These are phyloP conservation scores for Hypolimnas misippus DNA, from an alignment of 2,888 invertebrate genomes.

Conservation along the genomic window DNA sequence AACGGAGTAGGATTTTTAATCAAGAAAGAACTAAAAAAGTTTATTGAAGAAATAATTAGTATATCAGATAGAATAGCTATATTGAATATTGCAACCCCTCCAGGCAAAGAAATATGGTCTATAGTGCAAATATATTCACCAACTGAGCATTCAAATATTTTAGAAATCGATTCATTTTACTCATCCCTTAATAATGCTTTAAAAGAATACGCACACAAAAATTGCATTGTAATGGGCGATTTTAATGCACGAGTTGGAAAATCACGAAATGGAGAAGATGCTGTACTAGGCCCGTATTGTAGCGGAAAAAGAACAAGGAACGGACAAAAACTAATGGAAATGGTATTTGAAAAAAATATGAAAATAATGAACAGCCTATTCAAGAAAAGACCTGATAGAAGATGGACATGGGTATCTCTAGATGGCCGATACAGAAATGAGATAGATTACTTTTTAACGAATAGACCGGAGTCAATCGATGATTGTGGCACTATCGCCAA, in stretches of 20 bases:
- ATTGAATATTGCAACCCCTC: slow-evolving; percentile 28
- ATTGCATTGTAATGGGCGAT: slow-evolving; percentile 32
- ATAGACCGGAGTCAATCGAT: slow-evolving; percentile 25
- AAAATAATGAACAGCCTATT: slow-evolving; percentile 26
- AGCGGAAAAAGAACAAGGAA: slow-evolving; percentile 28
- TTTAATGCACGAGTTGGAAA: slow-evolving; percentile 31
- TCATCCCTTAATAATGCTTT: slow-evolving; percentile 13
- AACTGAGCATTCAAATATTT: slow-evolving; percentile 21
- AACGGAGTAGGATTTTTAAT: slow-evolving; percentile 38
- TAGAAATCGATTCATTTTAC: neutral
- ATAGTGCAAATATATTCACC: slow-evolving; percentile 39
- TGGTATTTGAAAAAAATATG: slow-evolving; percentile 25
- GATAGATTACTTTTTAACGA: slow-evolving; percentile 37
- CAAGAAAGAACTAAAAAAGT: slow-evolving; percentile 31
- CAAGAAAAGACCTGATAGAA: slow-evolving; percentile 21
- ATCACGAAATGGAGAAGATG: slow-evolving; percentile 21
- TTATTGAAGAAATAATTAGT: slow-evolving; percentile 38
- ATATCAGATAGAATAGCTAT: slow-evolving; percentile 42
- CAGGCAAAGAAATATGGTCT: slow-evolving; percentile 30
- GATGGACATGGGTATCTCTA: slow-evolving; percentile 35
- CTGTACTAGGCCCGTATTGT: slow-evolving; percentile 17
- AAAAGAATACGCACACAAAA: slow-evolving; percentile 29
- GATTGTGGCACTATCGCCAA: slow-evolving; percentile 32
- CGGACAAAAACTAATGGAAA: slow-evolving; percentile 29
- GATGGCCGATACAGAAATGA: slow-evolving; percentile 30